Evolutionary conservation across 2,113 vertebrate species (phyloP), one percentile per base, ranked within the genome.

Genomic region (Hepsetus odoe): DNA sequence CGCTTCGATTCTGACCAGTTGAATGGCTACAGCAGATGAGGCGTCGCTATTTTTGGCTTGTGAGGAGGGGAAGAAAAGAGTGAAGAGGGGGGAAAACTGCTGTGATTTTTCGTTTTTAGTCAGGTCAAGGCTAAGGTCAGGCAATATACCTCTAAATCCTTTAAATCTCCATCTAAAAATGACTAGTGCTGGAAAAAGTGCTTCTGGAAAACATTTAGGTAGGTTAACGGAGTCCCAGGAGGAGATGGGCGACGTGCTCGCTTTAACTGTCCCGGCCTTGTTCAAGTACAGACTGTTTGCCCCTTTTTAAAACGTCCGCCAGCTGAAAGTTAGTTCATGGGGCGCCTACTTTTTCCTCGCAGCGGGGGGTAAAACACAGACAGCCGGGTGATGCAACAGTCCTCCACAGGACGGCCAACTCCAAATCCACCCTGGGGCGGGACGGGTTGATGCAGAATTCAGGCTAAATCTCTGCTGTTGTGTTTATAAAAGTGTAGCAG

Each of bases 1-100:
- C 77, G 80, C 72, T 71, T 80, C 81, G 73, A 42, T 72, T 86
- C 51, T 66, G 67, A 80, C 74, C 74, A 79, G 71, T 40, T 42
- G 55, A 73, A 66, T 35, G 16, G 51, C 22, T 61, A 26, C 38
- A 5, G 74, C 82, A 82, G 76, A 82, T 74, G 82, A 83, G 79
- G 67, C 51, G 33, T 20, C 35, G 75, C 76, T 82, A 84, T 86
- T 80, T 83, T 73, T 80, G 81, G 73, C 51, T 46, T 49, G 2
- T 24, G 0, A 61, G 67, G 70, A 8, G 10, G 26, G 73, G n/a
- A 26, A 14, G 56, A n/a, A 16, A 56, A 1, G 24, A 59, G 12
- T 2, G 4, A 16, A 62, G 40, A 59, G 1, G 5, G 51, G 30
- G 24, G 30, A 58, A 20, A 51, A 58, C 22, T 40, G 22, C 53